phyloP scores from a whole-genome alignment of 2,797 vertebrate genomes.

The Ceyx erithaca region DNA sequence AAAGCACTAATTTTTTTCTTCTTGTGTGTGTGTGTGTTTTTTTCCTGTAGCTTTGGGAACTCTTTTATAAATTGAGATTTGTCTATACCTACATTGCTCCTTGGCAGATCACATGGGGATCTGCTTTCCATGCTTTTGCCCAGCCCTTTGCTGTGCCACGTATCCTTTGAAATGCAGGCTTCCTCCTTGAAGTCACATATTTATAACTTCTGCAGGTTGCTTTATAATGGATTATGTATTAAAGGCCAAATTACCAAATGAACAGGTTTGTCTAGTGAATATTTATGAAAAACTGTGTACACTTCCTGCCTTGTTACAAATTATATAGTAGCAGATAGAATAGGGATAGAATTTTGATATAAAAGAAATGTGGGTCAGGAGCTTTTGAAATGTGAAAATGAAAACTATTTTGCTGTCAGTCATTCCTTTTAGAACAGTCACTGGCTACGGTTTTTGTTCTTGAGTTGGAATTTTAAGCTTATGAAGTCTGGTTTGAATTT shows the following conservation, averaged over 20 bases:
- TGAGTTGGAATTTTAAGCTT: too few species aligned
- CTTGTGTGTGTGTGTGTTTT: not conserved
- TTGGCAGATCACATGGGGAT: constrained; percentile 99
- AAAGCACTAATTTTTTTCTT: not conserved
- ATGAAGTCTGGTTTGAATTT: not conserved
- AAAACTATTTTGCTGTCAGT: not conserved
- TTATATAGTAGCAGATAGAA: too few species aligned
- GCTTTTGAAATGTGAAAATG: too few species aligned
- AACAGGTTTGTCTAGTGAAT: too few species aligned
- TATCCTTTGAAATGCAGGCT: constrained; percentile 85
- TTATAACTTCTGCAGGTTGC: not conserved
- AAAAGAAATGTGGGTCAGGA: not conserved
- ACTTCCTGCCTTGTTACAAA: too few species aligned
- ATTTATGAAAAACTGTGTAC: too few species aligned
- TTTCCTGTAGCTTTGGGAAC: constrained; percentile 89
- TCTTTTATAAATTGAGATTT: constrained; percentile 96
- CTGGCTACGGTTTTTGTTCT: too few species aligned
- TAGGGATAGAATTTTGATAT: too few species aligned
- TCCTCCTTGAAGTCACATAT: not conserved
- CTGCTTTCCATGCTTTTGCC: constrained; percentile 97
- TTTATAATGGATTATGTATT: not conserved
- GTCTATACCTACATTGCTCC: constrained; percentile 98
- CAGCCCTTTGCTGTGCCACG: constrained; percentile 98
- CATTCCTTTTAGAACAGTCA: too few species aligned
- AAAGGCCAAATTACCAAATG: not conserved